phyloP scores from a whole-genome alignment of 2,113 vertebrate species.

The Ia io region DNA sequence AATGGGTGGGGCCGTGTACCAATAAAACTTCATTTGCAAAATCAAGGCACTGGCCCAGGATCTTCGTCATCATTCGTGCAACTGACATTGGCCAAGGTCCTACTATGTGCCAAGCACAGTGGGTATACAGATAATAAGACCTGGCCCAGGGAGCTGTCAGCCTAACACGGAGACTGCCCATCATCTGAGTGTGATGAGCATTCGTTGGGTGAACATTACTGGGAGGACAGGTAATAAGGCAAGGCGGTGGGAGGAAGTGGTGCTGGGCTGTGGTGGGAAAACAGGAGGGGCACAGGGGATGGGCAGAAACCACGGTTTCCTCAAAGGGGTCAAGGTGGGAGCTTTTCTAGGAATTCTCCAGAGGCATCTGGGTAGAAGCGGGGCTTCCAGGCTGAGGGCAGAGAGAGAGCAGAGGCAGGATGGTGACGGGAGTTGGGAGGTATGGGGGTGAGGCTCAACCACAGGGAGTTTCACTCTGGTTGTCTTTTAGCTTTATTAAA shows the following conservation, averaged over 20 bases:
- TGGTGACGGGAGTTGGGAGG: background rate
- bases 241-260: background rate
- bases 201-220: background rate
- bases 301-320: background rate
- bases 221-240: background rate
- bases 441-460: background rate
- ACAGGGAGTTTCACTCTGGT: background rate
- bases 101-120: background rate
- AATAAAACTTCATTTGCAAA: background rate
- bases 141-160: background rate
- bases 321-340: background rate
- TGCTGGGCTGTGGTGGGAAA: too few relatives aligned
- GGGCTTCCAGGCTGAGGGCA: background rate
- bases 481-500: background rate
- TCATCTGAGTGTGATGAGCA: fast-evolving
- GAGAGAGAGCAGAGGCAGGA: too few relatives aligned
- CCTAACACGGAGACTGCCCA: background rate
- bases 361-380: fast-evolving
- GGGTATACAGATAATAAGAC: background rate
- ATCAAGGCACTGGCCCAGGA: background rate
- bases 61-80: background rate
- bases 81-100: background rate
- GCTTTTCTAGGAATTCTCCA: background rate
- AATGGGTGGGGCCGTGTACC: background rate
- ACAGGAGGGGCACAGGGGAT: background rate